These are phyloP conservation scores for Aspiorhynchus laticeps DNA, from an alignment of 2,113 vertebrate species.

Conservation along the genomic window DNA sequence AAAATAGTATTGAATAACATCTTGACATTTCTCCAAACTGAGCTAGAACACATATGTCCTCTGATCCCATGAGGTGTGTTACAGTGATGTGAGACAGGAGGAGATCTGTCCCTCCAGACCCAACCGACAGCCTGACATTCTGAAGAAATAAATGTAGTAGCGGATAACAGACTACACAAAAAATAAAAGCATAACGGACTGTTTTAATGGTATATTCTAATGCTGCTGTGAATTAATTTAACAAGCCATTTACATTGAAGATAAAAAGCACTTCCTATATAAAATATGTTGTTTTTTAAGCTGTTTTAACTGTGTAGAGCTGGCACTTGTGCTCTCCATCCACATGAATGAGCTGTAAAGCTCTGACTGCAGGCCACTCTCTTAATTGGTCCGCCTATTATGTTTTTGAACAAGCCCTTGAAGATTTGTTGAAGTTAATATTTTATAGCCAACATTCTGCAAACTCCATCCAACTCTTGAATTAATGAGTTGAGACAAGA, in stretches of 20 bases:
- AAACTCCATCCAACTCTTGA: conserved; percentile 75
- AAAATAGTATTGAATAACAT: conserved; percentile 17
- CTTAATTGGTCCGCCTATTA: conserved; percentile 83
- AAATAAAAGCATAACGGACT: background rate
- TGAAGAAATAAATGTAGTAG: background rate
- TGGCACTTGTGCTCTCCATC: conserved; percentile 56
- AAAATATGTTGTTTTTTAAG: conserved; percentile 65
- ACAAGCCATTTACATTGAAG: conserved; percentile 66
- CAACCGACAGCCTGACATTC: background rate
- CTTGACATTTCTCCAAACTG: conserved; percentile 1
- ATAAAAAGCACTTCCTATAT: conserved; percentile 55
- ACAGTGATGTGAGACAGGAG: conserved; percentile 2
- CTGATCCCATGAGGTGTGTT: conserved; percentile 17
- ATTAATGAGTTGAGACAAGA: conserved; percentile 80
- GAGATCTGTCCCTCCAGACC: conserved; percentile 2
- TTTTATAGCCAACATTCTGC: conserved; percentile 76
- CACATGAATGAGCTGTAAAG: conserved; percentile 61
- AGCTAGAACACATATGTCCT: conserved; percentile 18
- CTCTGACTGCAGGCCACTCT: conserved; percentile 68
- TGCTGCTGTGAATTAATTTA: conserved; percentile 60
- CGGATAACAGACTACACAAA: background rate
- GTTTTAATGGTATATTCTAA: background rate
- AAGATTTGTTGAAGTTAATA: conserved; percentile 82
- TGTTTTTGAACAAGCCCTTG: conserved; percentile 79
- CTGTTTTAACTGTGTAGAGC: conserved; percentile 57